Base-by-base conservation (phyloP, 2,113 vertebrate species). In the Scopus umbretta region DNA sequence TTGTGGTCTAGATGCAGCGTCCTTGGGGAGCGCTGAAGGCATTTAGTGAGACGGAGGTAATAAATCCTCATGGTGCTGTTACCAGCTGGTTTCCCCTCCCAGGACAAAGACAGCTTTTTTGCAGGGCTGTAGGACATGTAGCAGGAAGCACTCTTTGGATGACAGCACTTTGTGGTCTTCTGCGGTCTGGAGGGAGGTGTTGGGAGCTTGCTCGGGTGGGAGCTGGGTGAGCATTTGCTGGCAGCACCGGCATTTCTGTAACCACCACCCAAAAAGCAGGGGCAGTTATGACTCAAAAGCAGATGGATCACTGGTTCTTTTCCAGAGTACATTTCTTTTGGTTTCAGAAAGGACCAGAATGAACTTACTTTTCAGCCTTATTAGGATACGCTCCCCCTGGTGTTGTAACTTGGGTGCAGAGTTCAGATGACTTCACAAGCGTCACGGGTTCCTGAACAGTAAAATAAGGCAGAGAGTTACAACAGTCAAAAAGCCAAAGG, bases 61-160 rank as follows among this genome's bases (percentile, higher is more conserved):
- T 42, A 78, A 72, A 63, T 47, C 34, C 42, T 73, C 34, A 6
- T 11, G 29, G 26, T 50, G 53, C 34, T 68, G 21, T 52, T 82
- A 52, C 58, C 25, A 67, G 67, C 3, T 0, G 0, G 36, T 49
- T 66, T 92, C 49, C 25, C 16, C 22, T 62, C 47, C 59, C 47
- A 58, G 22, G 53, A 29, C 36, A 61, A 80, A 55, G 63, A 34
- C 19, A 14, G 22, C 34, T 56, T 43, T 81, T 72, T 34, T 0
- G 0, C 47, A 50, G 42, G 29, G 75, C 68, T 85, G 25, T n/a
- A 59, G 78, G 78, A 23, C 0, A 1, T 0, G 3, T 13, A 68
- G 67, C 38, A 42, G 72, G 18, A 27, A 42, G 14, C 0, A 0
- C 4, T 63, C 22, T 22, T 55, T 63, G 29, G 55, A 8, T 74